These are phyloP conservation scores for Microchirus variegatus DNA, from an alignment of 2,797 vertebrate genomes.

Conservation along the genomic window DNA sequence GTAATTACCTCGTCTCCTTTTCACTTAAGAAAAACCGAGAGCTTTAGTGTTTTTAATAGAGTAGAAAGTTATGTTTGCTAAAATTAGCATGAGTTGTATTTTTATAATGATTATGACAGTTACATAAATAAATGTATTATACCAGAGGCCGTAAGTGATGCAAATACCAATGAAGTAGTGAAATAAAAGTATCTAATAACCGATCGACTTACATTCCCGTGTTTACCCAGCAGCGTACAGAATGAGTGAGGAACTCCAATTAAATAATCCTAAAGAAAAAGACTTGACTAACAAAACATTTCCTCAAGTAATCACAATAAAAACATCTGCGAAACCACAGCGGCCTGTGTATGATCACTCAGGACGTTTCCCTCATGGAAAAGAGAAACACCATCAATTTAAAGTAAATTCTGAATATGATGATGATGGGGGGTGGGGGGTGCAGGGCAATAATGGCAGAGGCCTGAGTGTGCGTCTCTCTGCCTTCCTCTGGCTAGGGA, in stretches of 20 bases:
- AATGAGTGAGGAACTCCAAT: conserved; percentile 34
- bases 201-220: conserved; percentile 29
- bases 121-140: conserved; percentile 58
- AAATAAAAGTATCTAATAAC: conserved; percentile 50
- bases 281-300: conserved; percentile 78
- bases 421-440: conserved; percentile 51
- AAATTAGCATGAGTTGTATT: conserved; percentile 54
- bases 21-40: conserved; percentile 74
- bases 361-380: conserved; percentile 54
- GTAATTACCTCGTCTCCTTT: conserved; percentile 82
- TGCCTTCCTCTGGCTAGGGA: conserved; percentile 67
- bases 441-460: conserved; percentile 61
- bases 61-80: conserved; percentile 45
- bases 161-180: conserved; percentile 46
- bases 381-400: conserved; percentile 51
- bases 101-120: conserved; percentile 47
- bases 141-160: conserved; percentile 28
- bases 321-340: conserved; percentile 72
- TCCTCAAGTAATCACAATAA: conserved; percentile 80
- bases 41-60: conserved; percentile 58
- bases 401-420: conserved; percentile 70
- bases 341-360: conserved; percentile 68
- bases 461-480: conserved; percentile 66
- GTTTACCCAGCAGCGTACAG: conserved; percentile 47
- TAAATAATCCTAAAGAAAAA: conserved; percentile 57